phyloP scores from a whole-genome alignment of 2,888 invertebrate species.

The Ochlodes sylvanus region DNA sequence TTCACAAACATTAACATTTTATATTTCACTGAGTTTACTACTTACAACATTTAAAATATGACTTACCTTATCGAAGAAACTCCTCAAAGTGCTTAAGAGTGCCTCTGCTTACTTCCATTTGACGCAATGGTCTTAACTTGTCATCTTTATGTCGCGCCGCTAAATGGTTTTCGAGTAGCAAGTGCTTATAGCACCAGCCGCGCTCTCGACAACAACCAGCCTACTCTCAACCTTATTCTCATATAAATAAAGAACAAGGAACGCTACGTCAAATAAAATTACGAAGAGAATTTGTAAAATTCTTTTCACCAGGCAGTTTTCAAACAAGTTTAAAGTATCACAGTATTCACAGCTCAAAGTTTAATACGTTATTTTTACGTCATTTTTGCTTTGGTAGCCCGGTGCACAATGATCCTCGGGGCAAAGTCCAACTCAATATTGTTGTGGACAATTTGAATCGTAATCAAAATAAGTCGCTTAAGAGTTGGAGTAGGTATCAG shows the following conservation, averaged over 20 bases:
- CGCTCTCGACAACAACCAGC: neutral
- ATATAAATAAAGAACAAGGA: neutral
- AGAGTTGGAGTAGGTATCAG: no score
- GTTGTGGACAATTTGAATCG: neutral
- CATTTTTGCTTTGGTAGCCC: neutral
- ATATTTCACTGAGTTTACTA: no score
- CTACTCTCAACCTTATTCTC: neutral
- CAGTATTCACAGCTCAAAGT: neutral
- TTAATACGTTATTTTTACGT: neutral
- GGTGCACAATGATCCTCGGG: neutral
- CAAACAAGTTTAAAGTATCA: neutral
- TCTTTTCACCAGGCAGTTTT: neutral
- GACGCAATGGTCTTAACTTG: constrained; percentile 20
- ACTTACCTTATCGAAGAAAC: no score
- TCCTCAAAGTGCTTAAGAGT: no score
- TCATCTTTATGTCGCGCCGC: constrained; percentile 16
- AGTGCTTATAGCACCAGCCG: neutral
- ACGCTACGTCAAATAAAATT: neutral
- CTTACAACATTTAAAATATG: no score
- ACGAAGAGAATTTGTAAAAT: neutral
- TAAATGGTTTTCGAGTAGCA: constrained; percentile 17
- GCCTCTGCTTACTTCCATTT: constrained; percentile 7
- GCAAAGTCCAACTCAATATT: neutral
- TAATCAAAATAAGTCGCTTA: no score
- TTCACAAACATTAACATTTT: no score